phyloP scores from a whole-genome alignment of 1,140 invertebrate species.

The Drosophila tani region DNA sequence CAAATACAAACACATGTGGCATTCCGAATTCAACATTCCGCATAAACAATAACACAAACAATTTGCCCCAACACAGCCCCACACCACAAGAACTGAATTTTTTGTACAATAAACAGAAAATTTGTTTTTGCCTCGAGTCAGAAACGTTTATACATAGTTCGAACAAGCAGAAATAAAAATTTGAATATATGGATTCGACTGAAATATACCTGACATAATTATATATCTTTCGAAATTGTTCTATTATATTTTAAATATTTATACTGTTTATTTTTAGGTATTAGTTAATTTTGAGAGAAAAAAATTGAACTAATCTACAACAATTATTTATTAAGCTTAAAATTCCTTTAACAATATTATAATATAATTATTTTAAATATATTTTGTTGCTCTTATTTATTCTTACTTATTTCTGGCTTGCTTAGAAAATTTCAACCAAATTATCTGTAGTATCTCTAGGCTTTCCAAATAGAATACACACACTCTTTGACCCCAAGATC shows the following conservation, averaged over 20 bases:
- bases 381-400: too few relatives aligned
- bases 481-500: slow-evolving; percentile 5
- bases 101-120: slow-evolving; percentile 52
- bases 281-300: neutral
- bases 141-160: slow-evolving; percentile 33
- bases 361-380: too few relatives aligned
- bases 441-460: too few relatives aligned
- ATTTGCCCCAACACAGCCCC: slow-evolving; percentile 16
- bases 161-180: slow-evolving; percentile 10
- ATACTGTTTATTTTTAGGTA: too few relatives aligned
- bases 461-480: neutral
- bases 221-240: neutral
- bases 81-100: slow-evolving; percentile 26
- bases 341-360: too few relatives aligned
- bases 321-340: too few relatives aligned
- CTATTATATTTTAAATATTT: neutral
- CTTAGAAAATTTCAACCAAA: too few relatives aligned
- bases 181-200: neutral
- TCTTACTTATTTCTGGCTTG: too few relatives aligned
- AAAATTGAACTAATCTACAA: too few relatives aligned
- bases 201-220: neutral
- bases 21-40: slow-evolving; percentile 38
- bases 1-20: slow-evolving; percentile 32
- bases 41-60: slow-evolving; percentile 48
- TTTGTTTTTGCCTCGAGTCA: slow-evolving; percentile 36